Base-by-base conservation (phyloP, 2,888 invertebrate genomes). In the Sericinus montela region DNA sequence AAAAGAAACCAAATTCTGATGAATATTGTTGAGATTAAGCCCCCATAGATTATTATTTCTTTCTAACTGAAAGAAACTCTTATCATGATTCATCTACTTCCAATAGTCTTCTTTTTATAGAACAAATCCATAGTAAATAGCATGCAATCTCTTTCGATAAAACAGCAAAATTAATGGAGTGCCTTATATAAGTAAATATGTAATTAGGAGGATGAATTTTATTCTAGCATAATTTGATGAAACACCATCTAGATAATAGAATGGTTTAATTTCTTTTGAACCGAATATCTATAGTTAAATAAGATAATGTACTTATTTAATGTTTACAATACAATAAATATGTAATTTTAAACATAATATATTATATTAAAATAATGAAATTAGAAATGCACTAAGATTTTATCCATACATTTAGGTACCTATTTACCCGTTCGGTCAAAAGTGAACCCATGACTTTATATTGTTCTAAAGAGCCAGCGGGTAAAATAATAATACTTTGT, bases 141-240 rank as follows among this genome's bases (percentile, higher is more conserved):
- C 76, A 73, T 44, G 44, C 64, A 72, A 77, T 65, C 75, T 73
- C 74, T 84, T 85, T 83, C 76, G 84, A 83, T 72, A 75, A 79
- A 81, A 67, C 82, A 78, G 82, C 82, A 77, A 85, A 84, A 83
- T 84, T 82, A 85, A 84, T 77, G 87, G 89, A 89, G 89, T 89
- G 89, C 89, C 89, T 89, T 89, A 89, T 83, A 84, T 89, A 88
- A 80, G 76, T 82, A 85, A 78, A 19, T 10, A 29, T 85, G 81
- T 84, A 82, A 80, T 80, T 88, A 89, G 88, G 77, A 75, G 82
- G 69, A 84, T 79, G 85, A 87, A 82, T 80, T 84, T 85, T 88
- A 88, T 82, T 83, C 74, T 88, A 88, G 88, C 81, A 84, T 88
- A 86, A 88, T 87, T 87, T 77, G 80, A 87, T 71, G 79, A 80